Base-by-base conservation (phyloP, 2,113 vertebrate species). In the Rhinogobius similis region DNA sequence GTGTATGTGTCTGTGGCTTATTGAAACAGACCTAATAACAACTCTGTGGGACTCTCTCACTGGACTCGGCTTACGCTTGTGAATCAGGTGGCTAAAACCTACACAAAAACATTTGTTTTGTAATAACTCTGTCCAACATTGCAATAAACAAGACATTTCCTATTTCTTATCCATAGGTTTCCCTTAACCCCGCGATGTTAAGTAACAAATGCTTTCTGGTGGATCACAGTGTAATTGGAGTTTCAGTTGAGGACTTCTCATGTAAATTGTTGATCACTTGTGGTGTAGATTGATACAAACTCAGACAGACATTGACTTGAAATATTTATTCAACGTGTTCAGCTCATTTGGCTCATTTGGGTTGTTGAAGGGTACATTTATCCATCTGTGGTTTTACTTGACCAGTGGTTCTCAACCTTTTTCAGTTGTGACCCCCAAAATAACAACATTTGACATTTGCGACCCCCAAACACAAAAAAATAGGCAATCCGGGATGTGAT, bases 1-100 rank as follows among this genome's bases (percentile, higher is more conserved):
- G 70, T 73, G 74, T 24, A 70, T 81, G 78, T 81, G 75, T 24
- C 39, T 70, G 2, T 24, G 44, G 73, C 71, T 82, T 73, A 75
- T 67, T 48, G 77, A 3, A 1, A 32, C 62, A 29, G 82, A 74
- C 65, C 77, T 46, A 70, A 56, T 65, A 79, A 68, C 26, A 46
- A 26, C 44, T 10, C 58, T 26, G 12, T 73, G 44, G 78, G 21
- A 39, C 29, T 10, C 16, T 24, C 72, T 70, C 68, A 68, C 65
- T 79, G 75, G 82, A 73, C 82, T 36, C 29, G 63, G 69, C 70
- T 84, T 52, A 65, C 14, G 13, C 53, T 59, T 4, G 14, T 50
- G 62, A 44, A 67, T 76, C 61, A n/a, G 41, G 72, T 55, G 66
- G 62, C 43, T 0, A 29, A 3, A 65, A 29, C 66, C 24, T 12